Evolutionary conservation across 2,888 invertebrate species (phyloP).

Genomic region (Vanessa cardui): DNA sequence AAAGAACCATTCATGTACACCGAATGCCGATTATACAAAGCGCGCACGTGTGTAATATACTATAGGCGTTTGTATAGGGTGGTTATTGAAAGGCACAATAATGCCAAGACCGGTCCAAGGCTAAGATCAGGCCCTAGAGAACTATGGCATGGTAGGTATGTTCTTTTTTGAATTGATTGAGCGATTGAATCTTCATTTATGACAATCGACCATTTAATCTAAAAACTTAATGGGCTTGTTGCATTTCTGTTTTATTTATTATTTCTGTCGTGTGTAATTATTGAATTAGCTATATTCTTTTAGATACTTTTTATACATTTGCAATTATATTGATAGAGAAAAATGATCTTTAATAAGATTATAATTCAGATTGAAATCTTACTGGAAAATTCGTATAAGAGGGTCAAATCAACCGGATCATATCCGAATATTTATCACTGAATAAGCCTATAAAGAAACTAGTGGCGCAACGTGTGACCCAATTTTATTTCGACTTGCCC

Average conservation of each 20-base stretch:
- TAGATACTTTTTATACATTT: not conserved
- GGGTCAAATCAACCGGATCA: constrained; percentile 29
- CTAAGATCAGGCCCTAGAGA: constrained; percentile 35
- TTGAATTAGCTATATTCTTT: not conserved
- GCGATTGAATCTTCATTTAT: constrained; percentile 7
- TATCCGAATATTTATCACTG: constrained; percentile 29
- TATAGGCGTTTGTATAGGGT: constrained; percentile 48
- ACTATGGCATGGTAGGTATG: constrained; percentile 17
- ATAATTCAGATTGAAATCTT: constrained; percentile 6
- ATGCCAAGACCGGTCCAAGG: constrained; percentile 53
- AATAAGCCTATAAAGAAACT: constrained; percentile 49
- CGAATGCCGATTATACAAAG: constrained; percentile 44
- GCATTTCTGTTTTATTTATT: not conserved
- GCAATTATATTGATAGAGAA: not conserved
- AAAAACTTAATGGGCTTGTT: not conserved
- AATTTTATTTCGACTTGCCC: constrained; percentile 61
- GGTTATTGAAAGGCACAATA: constrained; percentile 55
- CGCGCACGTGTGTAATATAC: constrained; percentile 68
- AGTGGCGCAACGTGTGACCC: constrained; percentile 75
- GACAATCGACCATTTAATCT: not conserved
- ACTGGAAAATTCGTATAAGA: constrained; percentile 18
- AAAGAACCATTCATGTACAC: constrained; percentile 53
- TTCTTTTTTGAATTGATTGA: constrained; percentile 14
- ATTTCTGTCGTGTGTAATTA: not conserved
- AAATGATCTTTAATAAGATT: not conserved